Conservation (phyloP, 2,888 invertebrate species). For the Alitta virens region DNA sequence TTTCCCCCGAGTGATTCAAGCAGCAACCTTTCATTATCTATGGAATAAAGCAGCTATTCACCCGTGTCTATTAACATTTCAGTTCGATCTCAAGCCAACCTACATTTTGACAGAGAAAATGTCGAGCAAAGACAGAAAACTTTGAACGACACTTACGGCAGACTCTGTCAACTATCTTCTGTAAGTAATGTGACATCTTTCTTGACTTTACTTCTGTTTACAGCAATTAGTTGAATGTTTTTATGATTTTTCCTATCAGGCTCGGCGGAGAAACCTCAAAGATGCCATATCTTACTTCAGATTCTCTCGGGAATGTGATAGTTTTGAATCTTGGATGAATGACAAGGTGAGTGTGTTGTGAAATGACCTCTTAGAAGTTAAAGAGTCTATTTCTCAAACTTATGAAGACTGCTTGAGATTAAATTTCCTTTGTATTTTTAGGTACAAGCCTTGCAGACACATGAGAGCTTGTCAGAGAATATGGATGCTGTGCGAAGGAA, state of each 20-base stretch:
- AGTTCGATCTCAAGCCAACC: constrained; percentile 54
- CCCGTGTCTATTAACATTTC: constrained; percentile 28
- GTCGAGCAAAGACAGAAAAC: constrained; percentile 77
- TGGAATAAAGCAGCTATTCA: too few species aligned
- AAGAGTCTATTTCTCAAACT: background rate
- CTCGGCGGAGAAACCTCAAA: constrained; percentile 79
- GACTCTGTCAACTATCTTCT: constrained; percentile 75
- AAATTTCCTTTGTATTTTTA: constrained; percentile 32
- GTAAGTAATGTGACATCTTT: constrained; percentile 48
- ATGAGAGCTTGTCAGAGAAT: constrained; percentile 81
- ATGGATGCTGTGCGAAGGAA: constrained; percentile 91
- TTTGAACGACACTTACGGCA: constrained; percentile 78
- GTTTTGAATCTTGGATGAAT: constrained; percentile 95
- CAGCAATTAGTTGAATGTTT: background rate
- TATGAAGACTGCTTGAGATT: too few species aligned
- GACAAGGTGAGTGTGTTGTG: too few species aligned
- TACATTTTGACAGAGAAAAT: constrained; percentile 69
- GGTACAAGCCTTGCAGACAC: constrained; percentile 75
- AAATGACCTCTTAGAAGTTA: constrained; percentile 8
- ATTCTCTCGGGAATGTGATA: constrained; percentile 95
- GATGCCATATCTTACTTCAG: constrained; percentile 89
- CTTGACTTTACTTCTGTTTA: background rate
- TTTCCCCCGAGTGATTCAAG: background rate
- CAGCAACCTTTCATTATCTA: background rate
- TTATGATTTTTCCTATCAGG: constrained; percentile 50